These are phyloP conservation scores for Piezodorus guildinii DNA, from an alignment of 1,140 invertebrate species.

Conservation along the genomic window DNA sequence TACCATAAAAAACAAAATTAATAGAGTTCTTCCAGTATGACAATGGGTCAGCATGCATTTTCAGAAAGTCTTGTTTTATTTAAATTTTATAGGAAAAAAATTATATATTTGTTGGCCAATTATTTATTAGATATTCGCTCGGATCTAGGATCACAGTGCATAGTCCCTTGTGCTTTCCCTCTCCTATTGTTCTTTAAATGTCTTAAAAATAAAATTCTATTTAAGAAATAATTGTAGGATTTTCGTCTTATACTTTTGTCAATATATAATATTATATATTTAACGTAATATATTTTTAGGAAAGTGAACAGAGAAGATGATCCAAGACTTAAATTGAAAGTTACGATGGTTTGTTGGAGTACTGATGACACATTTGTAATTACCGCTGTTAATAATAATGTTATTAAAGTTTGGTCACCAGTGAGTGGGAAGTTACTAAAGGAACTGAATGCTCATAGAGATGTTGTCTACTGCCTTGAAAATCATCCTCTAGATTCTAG, in stretches of 20 bases:
- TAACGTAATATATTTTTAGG: constrained; percentile 11
- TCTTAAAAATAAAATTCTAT: too few species aligned
- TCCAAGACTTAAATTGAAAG: constrained; percentile 55
- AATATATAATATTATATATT: constrained; percentile 1
- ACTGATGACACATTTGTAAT: constrained; percentile 75
- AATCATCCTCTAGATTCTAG: constrained; percentile 75
- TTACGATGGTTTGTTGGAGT: constrained; percentile 96
- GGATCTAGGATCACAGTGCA: too few species aligned
- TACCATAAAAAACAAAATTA: too few species aligned
- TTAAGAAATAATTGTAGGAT: too few species aligned
- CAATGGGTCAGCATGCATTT: too few species aligned
- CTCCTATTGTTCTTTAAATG: too few species aligned
- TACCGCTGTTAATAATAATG: constrained; percentile 73
- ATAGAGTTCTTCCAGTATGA: too few species aligned
- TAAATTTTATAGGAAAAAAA: too few species aligned
- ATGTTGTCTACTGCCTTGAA: constrained; percentile 91
- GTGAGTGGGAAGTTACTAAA: constrained; percentile 50
- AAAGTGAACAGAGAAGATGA: constrained; percentile 39
- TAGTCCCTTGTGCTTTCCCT: too few species aligned
- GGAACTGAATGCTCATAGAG: constrained; percentile 68
- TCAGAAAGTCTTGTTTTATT: too few species aligned
- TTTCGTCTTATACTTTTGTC: not conserved
- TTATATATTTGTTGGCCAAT: too few species aligned
- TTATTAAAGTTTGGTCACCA: constrained; percentile 84
- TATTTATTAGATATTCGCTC: too few species aligned